phyloP scores from a whole-genome alignment of 1,140 invertebrate species.

The Sipha flava region DNA sequence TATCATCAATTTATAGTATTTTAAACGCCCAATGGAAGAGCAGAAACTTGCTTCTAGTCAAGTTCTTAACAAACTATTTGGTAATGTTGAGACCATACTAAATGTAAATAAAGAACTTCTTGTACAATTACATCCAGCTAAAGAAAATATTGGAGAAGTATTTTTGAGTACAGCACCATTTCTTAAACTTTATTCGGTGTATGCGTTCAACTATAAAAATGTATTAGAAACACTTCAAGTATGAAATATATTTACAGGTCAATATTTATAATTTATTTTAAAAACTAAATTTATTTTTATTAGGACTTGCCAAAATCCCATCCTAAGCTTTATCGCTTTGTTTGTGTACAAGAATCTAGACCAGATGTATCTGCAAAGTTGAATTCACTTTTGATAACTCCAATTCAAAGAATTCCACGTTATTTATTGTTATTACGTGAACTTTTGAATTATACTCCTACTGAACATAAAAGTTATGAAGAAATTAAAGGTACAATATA shows the following conservation, averaged over 20 bases:
- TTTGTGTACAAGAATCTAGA: constrained; percentile 56
- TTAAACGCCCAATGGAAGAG: constrained; percentile 56
- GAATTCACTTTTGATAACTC: constrained; percentile 61
- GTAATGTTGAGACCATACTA: constrained; percentile 62
- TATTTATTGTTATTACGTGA: constrained; percentile 64
- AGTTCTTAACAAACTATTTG: constrained; percentile 54
- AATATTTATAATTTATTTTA: not conserved
- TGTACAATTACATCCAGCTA: constrained; percentile 52
- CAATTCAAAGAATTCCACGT: constrained; percentile 66
- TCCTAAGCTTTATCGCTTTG: constrained; percentile 52
- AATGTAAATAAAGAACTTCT: constrained; percentile 61
- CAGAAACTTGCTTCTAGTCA: constrained; percentile 51
- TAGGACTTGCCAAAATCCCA: constrained; percentile 53
- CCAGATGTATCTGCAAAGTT: constrained; percentile 63
- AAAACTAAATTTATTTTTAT: constrained; percentile 35
- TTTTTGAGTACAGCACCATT: constrained; percentile 65
- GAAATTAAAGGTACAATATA: constrained; percentile 35
- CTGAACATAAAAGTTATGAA: constrained; percentile 33
- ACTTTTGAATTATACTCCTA: constrained; percentile 54
- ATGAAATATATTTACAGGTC: constrained; percentile 10
- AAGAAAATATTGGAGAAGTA: constrained; percentile 54
- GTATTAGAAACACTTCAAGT: constrained; percentile 38
- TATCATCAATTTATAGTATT: constrained; percentile 47
- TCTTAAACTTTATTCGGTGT: constrained; percentile 68
- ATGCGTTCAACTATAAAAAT: constrained; percentile 62